Evolutionary conservation across 2,888 invertebrate genomes (phyloP).

Genomic region (Loripinus fragilis): DNA sequence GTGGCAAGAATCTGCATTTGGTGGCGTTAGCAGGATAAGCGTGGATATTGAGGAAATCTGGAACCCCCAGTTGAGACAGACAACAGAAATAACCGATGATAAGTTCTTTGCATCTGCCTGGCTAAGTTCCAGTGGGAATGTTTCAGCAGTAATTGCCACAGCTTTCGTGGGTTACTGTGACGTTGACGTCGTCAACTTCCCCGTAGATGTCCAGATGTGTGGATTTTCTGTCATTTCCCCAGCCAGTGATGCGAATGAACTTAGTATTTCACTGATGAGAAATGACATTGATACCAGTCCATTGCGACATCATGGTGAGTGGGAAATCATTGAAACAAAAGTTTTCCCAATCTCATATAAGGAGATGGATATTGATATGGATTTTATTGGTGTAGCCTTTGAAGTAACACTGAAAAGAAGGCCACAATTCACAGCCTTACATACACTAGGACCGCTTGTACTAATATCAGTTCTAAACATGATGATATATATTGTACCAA

Average conservation of each 20-base stretch:
- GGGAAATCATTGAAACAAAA: background rate
- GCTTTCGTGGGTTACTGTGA: background rate
- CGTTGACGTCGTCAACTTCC: background rate
- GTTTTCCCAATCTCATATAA: background rate
- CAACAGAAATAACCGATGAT: background rate
- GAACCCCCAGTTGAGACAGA: background rate
- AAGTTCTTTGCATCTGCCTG: background rate
- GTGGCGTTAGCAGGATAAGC: background rate
- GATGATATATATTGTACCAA: constrained; percentile 28
- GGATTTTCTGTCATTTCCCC: background rate
- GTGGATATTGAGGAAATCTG: background rate
- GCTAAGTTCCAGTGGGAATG: background rate
- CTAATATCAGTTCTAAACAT: constrained; percentile 16
- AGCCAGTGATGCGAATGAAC: background rate
- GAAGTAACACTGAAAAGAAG: background rate
- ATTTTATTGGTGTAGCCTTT: background rate
- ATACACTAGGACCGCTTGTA: constrained; percentile 18
- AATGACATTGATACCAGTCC: background rate
- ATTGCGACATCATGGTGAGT: background rate
- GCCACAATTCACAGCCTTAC: constrained; percentile 22
- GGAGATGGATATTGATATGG: background rate
- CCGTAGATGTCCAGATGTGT: background rate
- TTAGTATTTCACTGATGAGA: background rate
- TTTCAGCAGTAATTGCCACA: background rate
- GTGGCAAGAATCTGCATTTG: background rate